These are phyloP conservation scores for Ophion obscuratus DNA, from an alignment of 2,888 invertebrate species.

Conservation along the genomic window DNA sequence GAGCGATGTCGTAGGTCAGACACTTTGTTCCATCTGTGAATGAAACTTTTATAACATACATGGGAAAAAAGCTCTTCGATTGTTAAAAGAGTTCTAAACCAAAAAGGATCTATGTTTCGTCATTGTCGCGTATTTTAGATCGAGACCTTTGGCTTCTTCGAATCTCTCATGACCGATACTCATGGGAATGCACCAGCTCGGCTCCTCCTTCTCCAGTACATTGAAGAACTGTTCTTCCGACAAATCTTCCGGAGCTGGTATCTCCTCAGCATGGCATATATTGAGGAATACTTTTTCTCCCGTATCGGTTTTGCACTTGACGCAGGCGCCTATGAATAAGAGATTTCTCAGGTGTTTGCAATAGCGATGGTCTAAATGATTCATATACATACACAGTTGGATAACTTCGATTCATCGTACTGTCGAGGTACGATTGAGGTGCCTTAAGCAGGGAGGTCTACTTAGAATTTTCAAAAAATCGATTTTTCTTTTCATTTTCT, in stretches of 20 bases:
- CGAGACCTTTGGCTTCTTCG: conserved; percentile 90
- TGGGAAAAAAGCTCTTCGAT: too few species aligned
- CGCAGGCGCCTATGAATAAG: conserved; percentile 88
- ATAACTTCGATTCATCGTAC: too few species aligned
- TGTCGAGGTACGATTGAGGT: too few species aligned
- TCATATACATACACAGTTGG: too few species aligned
- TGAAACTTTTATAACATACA: conserved; percentile 1
- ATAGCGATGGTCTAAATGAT: too few species aligned
- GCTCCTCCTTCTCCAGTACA: conserved; percentile 87
- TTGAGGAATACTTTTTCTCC: conserved; percentile 93
- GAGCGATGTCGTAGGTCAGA: conserved; percentile 92
- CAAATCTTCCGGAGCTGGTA: conserved; percentile 90
- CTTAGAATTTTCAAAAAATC: too few species aligned
- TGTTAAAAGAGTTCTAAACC: not conserved
- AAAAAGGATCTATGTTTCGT: not conserved
- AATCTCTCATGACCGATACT: conserved; percentile 93
- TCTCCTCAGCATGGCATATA: conserved; percentile 91
- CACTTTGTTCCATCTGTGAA: conserved; percentile 88
- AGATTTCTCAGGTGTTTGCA: not conserved
- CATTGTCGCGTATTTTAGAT: not conserved
- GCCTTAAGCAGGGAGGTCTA: too few species aligned
- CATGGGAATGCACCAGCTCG: conserved; percentile 93
- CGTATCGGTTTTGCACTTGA: conserved; percentile 89
- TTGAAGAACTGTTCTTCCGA: conserved; percentile 83
- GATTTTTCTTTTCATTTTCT: too few species aligned